These are phyloP conservation scores for Phrynosoma platyrhinos DNA, from an alignment of 2,113 vertebrate genomes.

Conservation along the genomic window DNA sequence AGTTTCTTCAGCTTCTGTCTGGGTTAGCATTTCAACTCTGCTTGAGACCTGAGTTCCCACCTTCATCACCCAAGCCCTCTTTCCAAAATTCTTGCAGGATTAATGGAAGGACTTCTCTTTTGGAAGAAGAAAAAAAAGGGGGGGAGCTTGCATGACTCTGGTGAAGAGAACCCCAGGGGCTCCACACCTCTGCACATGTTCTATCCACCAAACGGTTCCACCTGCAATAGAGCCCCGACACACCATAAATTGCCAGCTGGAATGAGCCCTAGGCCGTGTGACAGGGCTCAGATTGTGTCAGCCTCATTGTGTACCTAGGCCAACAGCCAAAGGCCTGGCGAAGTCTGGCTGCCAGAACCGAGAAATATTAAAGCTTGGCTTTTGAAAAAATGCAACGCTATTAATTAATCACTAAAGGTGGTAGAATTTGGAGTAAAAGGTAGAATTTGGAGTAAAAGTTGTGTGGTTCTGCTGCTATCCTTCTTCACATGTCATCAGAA, in stretches of 20 bases:
- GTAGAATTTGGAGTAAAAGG: not conserved
- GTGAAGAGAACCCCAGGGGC: not conserved
- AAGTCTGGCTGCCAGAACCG: not conserved
- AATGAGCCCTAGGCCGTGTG: not conserved
- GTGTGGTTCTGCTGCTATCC: not conserved
- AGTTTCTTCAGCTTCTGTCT: not conserved
- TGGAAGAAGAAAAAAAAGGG: not conserved
- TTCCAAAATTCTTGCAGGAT: not conserved
- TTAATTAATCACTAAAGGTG: slow-evolving; percentile 23
- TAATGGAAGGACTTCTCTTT: not conserved
- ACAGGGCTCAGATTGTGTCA: slow-evolving; percentile 5
- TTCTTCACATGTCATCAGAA: not conserved
- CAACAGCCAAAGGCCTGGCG: not conserved
- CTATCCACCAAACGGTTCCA: not conserved
- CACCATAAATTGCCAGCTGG: not conserved
- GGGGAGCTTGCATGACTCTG: not conserved
- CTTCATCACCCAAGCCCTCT: not conserved
- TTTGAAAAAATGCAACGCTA: not conserved
- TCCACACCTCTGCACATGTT: slow-evolving; percentile 10
- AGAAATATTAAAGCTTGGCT: not conserved
- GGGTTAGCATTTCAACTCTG: not conserved
- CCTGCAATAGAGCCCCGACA: not conserved
- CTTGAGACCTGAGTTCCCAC: not conserved
- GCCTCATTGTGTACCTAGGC: slow-evolving; percentile 17
- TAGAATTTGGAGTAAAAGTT: not conserved